Conservation (phyloP, 2,113 vertebrate species). For the Callocephalon fimbriatum region DNA sequence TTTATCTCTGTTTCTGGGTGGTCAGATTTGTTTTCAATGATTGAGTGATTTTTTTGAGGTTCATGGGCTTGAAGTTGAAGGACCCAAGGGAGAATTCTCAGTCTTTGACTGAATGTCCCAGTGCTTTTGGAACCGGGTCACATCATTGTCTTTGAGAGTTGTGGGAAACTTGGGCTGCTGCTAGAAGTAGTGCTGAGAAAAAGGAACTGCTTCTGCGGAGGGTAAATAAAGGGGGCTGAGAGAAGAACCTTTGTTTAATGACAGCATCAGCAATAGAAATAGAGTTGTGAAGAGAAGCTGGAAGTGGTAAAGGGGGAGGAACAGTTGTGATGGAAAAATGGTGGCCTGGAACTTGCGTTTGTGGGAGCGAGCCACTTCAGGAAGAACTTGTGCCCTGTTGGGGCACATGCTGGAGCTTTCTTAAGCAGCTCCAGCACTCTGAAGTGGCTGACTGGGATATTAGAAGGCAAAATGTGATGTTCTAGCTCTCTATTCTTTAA, state of each 20-base stretch:
- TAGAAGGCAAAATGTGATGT: neutral
- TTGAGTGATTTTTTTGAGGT: neutral
- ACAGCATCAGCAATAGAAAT: neutral
- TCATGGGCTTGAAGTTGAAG: neutral
- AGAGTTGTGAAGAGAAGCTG: neutral
- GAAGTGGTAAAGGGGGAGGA: neutral
- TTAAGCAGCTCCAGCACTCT: neutral
- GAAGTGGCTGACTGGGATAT: neutral
- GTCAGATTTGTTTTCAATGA: neutral
- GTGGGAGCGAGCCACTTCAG: neutral
- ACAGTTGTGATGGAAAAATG: neutral
- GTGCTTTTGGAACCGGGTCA: neutral
- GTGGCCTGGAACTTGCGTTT: neutral
- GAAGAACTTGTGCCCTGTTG: neutral
- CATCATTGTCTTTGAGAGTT: neutral
- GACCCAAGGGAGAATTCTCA: neutral
- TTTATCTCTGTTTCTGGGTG: neutral
- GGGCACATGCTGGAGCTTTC: neutral
- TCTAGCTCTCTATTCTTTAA: neutral
- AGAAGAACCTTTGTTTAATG: neutral
- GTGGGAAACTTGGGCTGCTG: neutral
- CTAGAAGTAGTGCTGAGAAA: neutral
- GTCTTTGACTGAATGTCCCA: neutral
- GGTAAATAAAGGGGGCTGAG: neutral
- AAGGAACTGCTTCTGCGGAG: neutral